These are phyloP conservation scores for Vombatus ursinus DNA, from an alignment of 2,113 vertebrate genomes.

Conservation along the genomic window DNA sequence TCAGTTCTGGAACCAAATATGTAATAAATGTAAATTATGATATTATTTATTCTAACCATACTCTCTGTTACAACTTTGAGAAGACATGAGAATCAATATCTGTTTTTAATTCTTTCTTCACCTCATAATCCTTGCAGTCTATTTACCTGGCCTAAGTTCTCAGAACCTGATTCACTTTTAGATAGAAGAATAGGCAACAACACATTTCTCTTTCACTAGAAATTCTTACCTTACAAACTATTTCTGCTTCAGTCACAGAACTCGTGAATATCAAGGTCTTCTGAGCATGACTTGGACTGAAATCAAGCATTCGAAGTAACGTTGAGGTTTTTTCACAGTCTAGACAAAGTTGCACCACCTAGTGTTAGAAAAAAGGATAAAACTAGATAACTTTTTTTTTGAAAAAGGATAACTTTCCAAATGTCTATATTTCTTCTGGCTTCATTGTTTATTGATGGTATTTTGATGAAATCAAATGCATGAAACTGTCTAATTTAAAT, in stretches of 20 bases:
- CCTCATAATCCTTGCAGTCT: background rate
- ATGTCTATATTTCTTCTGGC: background rate
- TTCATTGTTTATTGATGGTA: background rate
- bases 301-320: slow-evolving; percentile 87
- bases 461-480: slow-evolving; percentile 9
- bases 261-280: slow-evolving; percentile 91
- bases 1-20: background rate
- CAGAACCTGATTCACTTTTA: background rate
- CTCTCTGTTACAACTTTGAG: background rate
- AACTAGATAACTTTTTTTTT: too few species aligned
- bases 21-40: background rate
- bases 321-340: slow-evolving; percentile 85
- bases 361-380: background rate
- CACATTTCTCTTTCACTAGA: background rate
- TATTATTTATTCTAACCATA: background rate
- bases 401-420: background rate
- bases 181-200: background rate
- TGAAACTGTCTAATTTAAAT: background rate
- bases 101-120: background rate
- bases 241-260: slow-evolving; percentile 87
- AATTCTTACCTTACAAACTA: slow-evolving; percentile 87
- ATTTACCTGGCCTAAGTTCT: background rate
- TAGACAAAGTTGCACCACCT: slow-evolving; percentile 87
- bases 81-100: background rate
- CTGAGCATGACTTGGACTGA: slow-evolving; percentile 80